Conservation (phyloP, 2,797 vertebrate genomes). For the Taeniopygia guttata region DNA sequence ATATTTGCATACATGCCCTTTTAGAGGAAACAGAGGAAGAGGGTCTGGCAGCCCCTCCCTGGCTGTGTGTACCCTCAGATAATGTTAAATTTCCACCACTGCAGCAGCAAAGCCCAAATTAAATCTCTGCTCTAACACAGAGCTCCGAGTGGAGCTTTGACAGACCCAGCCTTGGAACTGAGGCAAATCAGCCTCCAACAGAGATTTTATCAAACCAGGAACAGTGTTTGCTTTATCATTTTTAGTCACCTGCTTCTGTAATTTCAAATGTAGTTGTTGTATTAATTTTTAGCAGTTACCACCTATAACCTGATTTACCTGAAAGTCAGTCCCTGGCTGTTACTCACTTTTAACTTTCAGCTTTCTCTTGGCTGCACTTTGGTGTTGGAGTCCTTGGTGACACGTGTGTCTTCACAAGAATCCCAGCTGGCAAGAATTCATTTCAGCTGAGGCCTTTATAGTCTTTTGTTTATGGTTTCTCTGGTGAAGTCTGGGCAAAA, state of each 20-base stretch:
- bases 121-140: neutral
- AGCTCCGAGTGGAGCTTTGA: neutral
- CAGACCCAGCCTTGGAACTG: neutral
- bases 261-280: neutral
- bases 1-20: neutral
- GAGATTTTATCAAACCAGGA: neutral
- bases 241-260: neutral
- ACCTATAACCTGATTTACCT: neutral
- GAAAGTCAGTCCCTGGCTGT: neutral
- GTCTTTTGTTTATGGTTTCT: constrained; percentile 66
- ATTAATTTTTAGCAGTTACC: neutral
- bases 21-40: neutral
- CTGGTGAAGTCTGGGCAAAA: constrained; percentile 64
- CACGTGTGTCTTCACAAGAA: constrained; percentile 40
- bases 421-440: constrained; percentile 46
- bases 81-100: neutral
- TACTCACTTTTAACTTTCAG: neutral
- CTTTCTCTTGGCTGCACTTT: neutral
- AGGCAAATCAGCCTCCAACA: neutral
- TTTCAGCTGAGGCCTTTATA: constrained; percentile 61
- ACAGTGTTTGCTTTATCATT: neutral
- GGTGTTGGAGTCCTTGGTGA: neutral
- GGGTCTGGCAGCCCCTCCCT: neutral
- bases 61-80: neutral
- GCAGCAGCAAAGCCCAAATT: neutral